Evolutionary conservation across 2,113 vertebrate species (phyloP).

Genomic region (Ptilonorhynchus violaceus): DNA sequence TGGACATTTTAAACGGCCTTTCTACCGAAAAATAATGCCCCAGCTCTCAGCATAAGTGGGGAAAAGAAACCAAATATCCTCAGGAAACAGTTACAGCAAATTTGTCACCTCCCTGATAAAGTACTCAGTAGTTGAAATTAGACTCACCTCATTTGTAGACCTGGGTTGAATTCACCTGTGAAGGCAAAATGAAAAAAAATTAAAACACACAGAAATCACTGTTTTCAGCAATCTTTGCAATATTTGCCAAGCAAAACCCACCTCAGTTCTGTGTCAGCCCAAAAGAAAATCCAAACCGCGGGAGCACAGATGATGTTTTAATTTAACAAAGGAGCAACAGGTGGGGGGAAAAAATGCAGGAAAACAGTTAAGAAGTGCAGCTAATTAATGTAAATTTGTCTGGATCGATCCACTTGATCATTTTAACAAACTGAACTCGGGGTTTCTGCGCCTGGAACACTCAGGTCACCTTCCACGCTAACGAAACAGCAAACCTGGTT

Average conservation of each 20-base stretch:
- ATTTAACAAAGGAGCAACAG: background rate
- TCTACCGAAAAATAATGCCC: background rate
- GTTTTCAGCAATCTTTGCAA: background rate
- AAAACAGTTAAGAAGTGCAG: background rate
- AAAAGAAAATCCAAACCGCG: background rate
- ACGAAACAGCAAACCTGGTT: background rate
- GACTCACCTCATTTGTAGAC: background rate
- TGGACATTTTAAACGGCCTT: background rate
- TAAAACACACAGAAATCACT: background rate
- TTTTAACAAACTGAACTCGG: background rate
- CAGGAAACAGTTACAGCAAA: background rate
- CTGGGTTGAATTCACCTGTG: background rate
- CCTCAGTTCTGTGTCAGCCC: background rate
- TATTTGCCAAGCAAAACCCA: background rate
- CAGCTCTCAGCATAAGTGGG: background rate
- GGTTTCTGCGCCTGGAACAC: background rate
- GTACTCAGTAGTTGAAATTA: background rate
- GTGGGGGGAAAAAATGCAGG: background rate
- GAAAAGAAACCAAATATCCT: background rate
- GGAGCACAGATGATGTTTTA: background rate
- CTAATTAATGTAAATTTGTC: background rate
- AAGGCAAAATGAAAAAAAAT: background rate
- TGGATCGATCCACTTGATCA: background rate
- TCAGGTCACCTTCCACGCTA: background rate
- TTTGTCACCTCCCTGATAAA: background rate